Base-by-base conservation (phyloP, 2,797 vertebrate species). In the Eptatretus atami region DNA sequence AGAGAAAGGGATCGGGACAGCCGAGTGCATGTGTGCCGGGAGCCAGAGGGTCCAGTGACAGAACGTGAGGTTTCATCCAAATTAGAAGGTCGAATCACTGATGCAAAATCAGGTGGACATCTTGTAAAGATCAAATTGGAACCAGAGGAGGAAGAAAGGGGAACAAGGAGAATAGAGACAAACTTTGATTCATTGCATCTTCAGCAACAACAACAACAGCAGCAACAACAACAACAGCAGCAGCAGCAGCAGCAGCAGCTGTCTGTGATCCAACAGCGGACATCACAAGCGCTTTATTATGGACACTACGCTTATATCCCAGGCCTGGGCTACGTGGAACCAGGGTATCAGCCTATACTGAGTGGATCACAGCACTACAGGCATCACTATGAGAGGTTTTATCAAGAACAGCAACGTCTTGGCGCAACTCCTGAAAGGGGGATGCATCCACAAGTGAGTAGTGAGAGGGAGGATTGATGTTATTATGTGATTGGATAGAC, bases 231-330 rank as follows among this genome's bases (percentile, higher is more conserved):
- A 24, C 57, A 61, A 12, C 57, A 61, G 11, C 57, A 61, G 12
- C 57, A 61, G 12, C 57, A 61, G 12, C 57, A 61, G 57, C 57
- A 61, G 55, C 55, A 60, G 11, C 55, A 60, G 57, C 31, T 44
- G 31, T 44, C 31, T 44, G 31, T 44, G 31, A 44, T 44, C 31
- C 57, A 61, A 25, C 57, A 61, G 57, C 57, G 57, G 57, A n/a
- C 57, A 25, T 61, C 87, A 66, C 92, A 98, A 78, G 94, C 90
- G 15, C 78, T 98, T 70, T 98, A 92, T 72, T 96, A 96, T 1
- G 92, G 92, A 69, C 90, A 96, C 70, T 96, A 98, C 70, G 81
- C 86, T 55, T 82, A 92, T 52, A 61, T 61, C 57, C 57, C 57
- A 24, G 84, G 86, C 66, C 79, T 90, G 15, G 53, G 65, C n/a